Base-by-base conservation (phyloP, 1,140 invertebrate species). In the Tachypleus tridentatus region DNA sequence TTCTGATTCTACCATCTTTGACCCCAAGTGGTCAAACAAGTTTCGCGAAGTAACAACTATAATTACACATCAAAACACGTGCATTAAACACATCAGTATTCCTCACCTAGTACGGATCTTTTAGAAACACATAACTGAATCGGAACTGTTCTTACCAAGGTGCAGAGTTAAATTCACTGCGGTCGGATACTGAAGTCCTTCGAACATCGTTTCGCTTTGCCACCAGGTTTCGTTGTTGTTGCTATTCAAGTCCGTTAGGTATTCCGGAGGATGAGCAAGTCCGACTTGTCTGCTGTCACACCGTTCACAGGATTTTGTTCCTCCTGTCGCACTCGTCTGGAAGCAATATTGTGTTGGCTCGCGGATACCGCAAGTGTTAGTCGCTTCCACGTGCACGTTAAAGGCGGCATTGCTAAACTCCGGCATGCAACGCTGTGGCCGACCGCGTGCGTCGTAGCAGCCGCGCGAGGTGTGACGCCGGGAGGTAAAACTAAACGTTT, bases 121-220 rank as follows among this genome's bases (percentile, higher is more conserved):
- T n/a, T n/a, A n/a, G n/a, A n/a, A n/a, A n/a, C n/a, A n/a, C 29
- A 29, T 29, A 29, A 29, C 29, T 29, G 29, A 29, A 29, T 29
- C 29, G 29, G 29, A 29, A 29, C 29, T 29, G 2, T 29, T 29
- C 83, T 82, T 80, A 94, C 93, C 84, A 63, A 99, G 82, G 74
- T 87, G 81, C 7, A 98, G 78, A 0, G 93, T 98, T 29, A 99
- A 79, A 77, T 97, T 97, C 52, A 98, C 93, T 77, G 86, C 85
- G 72, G 87, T 88, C 0, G 93, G 90, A 75, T 87, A 89, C 74
- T 96, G 89, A 11, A 97, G 87, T 10, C 85, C 87, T 71, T 98
- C 91, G 68, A 84, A 84, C 91, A 99, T 97, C 0, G 97, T 98
- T 73, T 97, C 91, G 3, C 93, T 97, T 74, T 98, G 95, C 96